Evolutionary conservation across 2,797 vertebrate genomes (phyloP).

Genomic region (Lacerta viridis): DNA sequence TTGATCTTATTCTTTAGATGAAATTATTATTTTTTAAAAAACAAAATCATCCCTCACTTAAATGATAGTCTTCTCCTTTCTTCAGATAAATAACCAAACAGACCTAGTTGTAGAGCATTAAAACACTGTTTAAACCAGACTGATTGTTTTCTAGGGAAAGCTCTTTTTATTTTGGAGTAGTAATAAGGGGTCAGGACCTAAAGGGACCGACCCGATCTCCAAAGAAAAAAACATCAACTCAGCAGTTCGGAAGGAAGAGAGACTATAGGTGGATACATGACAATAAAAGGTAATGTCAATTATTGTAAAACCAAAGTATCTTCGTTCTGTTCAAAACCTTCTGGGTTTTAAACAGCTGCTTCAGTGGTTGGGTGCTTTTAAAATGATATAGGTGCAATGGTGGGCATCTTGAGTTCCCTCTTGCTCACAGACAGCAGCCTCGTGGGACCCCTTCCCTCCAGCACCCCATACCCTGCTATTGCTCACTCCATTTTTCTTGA

Average conservation of each 20-base stretch:
- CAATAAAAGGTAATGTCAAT: neutral
- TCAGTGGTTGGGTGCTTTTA: neutral
- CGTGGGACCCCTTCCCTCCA: neutral
- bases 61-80: neutral
- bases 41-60: neutral
- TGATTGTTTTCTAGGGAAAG: constrained; percentile 86
- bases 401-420: neutral
- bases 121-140: constrained; percentile 76
- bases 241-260: constrained; percentile 76
- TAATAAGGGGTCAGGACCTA: constrained; percentile 80
- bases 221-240: constrained; percentile 74
- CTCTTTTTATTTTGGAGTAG: constrained; percentile 84
- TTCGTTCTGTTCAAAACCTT: neutral
- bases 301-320: neutral
- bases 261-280: constrained; percentile 82
- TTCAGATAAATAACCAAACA: neutral
- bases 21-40: neutral
- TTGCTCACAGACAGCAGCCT: neutral
- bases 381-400: neutral
- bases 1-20: neutral
- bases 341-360: neutral
- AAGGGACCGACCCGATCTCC: constrained; percentile 75
- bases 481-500: neutral
- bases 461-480: neutral
- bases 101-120: constrained; percentile 65